Conservation (phyloP, 2,888 invertebrate species). For the Beris morrisii region DNA sequence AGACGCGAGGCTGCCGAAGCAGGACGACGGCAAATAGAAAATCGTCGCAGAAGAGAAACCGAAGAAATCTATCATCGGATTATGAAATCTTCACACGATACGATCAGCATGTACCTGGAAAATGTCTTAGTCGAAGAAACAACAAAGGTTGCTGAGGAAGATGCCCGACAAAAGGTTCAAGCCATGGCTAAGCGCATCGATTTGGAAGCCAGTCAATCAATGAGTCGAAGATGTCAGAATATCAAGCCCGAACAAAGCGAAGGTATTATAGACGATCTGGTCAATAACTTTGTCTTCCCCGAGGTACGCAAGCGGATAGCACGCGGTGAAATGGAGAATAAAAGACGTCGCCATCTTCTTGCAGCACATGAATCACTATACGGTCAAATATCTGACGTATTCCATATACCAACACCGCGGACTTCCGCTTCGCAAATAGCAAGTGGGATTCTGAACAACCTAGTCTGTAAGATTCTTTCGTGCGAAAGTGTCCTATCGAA, state of each 20-base stretch:
- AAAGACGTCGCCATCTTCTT: slow-evolving; percentile 53
- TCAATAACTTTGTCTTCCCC: slow-evolving; percentile 54
- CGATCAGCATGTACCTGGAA: slow-evolving; percentile 65
- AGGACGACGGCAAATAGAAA: slow-evolving; percentile 75
- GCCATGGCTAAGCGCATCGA: slow-evolving; percentile 62
- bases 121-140: slow-evolving; percentile 65
- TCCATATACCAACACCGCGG: slow-evolving; percentile 12
- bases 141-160: slow-evolving; percentile 60
- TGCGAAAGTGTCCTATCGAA: slow-evolving; percentile 27
- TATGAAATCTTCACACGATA: slow-evolving; percentile 55
- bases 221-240: slow-evolving; percentile 39
- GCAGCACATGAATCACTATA: slow-evolving; percentile 55
- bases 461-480: slow-evolving; percentile 27
- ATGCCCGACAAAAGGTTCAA: slow-evolving; percentile 60
- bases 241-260: slow-evolving; percentile 45
- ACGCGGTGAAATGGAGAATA: slow-evolving; percentile 50
- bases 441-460: slow-evolving; percentile 9
- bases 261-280: slow-evolving; percentile 42
- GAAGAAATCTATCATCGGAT: slow-evolving; percentile 79
- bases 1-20: slow-evolving; percentile 80
- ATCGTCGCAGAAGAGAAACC: slow-evolving; percentile 69
- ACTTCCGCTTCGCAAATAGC: slow-evolving; percentile 6
- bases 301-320: slow-evolving; percentile 56
- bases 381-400: slow-evolving; percentile 43
- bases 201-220: slow-evolving; percentile 56